Evolutionary conservation across 2,888 invertebrate genomes (phyloP), one percentile per base, ranked within the genome.

Genomic region (Helobdella robusta): DNA sequence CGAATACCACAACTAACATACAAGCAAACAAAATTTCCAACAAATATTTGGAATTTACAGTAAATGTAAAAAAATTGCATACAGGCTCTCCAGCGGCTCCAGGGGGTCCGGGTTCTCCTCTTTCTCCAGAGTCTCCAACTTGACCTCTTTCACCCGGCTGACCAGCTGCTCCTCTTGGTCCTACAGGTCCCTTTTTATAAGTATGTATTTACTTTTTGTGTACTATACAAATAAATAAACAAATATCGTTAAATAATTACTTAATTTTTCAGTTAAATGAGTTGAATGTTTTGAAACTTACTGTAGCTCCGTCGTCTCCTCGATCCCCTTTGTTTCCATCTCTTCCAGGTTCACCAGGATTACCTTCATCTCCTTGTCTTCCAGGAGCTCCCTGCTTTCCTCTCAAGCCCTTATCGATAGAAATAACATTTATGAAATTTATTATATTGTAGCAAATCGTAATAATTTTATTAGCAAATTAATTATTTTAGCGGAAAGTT

Each of bases 121-220:
- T 59, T 59, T 62, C 52, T 28, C 70, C 70, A 18, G 66, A 48
- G 28, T 66, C 66, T 46, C 70, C 70, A 18, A 64, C 52, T 32
- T 52, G 67, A 20, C 70, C 70, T 34, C 69, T 59, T 56, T 70
- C 67, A 40, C 67, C 68, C 46, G 64, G 68, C 46, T 64, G 67
- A 34, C 69, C 70, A 18, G 66, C 48, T 52, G 70, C 44, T 46
- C 70, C 71, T 20, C 54, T 46, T 25, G 67, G 69, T 32, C 79
- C 81, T 8, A 83, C 83, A 0, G 83, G 77, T 2, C 91, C 91
- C 69, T 69, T n/a, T n/a, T n/a, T n/a, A n/a, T n/a, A n/a, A n/a
- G n/a, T n/a, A n/a, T n/a, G n/a, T n/a, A n/a, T n/a, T n/a, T n/a
- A n/a, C n/a, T n/a, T n/a, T n/a, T n/a, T n/a, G n/a, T n/a, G n/a